phyloP scores from a whole-genome alignment of 2,113 vertebrate genomes.

The Mustelus asterias region DNA sequence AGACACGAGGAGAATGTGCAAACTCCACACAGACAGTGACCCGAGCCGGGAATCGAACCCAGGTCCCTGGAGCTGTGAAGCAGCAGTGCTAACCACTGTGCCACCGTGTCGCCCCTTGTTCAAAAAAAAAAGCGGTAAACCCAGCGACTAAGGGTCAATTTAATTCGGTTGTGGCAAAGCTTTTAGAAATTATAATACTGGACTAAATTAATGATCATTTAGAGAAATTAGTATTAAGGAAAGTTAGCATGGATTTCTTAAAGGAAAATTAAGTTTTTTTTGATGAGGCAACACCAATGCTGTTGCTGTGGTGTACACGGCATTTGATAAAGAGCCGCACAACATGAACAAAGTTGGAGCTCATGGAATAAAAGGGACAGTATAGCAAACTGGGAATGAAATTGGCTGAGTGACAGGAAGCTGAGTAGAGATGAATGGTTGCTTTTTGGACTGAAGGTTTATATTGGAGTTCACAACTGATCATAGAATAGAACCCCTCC shows the following conservation, averaged over 20 bases:
- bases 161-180: background rate
- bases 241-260: background rate
- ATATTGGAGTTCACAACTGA: no score
- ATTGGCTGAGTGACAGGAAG: background rate
- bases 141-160: no score
- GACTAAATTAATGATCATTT: background rate
- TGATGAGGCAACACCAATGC: background rate
- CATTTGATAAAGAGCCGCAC: background rate
- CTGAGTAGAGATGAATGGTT: background rate
- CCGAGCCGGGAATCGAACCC: no score
- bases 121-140: background rate
- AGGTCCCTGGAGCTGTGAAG: no score
- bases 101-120: no score
- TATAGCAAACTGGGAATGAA: background rate
- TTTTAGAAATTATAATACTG: background rate
- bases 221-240: background rate
- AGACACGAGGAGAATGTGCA: no score
- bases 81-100: no score
- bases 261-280: background rate
- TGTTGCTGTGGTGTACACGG: background rate
- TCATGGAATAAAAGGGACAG: background rate
- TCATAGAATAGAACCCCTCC: no score
- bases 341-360: background rate
- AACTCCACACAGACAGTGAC: no score
- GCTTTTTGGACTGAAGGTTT: no score